Base-by-base conservation (phyloP, 2,113 vertebrate species). In the Mola mola region DNA sequence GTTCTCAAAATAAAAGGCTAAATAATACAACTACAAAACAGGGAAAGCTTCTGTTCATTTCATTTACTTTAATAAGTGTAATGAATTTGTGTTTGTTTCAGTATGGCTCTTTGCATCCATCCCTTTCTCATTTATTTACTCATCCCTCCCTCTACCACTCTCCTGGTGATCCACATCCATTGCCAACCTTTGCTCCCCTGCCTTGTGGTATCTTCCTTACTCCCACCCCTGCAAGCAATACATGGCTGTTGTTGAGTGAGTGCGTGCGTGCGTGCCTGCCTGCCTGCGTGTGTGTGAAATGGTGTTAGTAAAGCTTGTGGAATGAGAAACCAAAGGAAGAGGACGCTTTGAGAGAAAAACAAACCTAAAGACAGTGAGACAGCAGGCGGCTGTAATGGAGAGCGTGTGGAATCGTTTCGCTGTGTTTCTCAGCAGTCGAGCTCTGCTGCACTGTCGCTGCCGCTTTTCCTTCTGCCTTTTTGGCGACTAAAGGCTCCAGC, bases 141-240 rank as follows among this genome's bases (percentile, higher is more conserved):
- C 42, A 33, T 38, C 15, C 6, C 40, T 8, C 8, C 37, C 17
- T 42, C 9, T 16, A 22, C 16, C 20, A 43, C 16, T 34, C 21
- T 51, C n/a, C n/a, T n/a, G n/a, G 13, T 62, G 34, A 67, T 75
- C 31, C 44, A 22, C 74, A 38, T 51, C 19, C 5, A 12, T 34
- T 9, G 31, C 31, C 33, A 15, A 13, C 5, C 41, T 17, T 52
- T 26, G 29, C 49, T 49, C 55, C 75, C 73, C 31, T 40, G 38
- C 33, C 49, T 66, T 67, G 51, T 79, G 86, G 81, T 81, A 61
- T 84, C 58, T 70, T 63, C 79, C 75, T 58, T 11, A 36, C 66
- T 11, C 15, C 50, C 41, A 19, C 31, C 17, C 22, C 38, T 20
- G 12, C 29, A n/a, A 75, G 42, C 57, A 20, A 67, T 77, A 58